Evolutionary conservation across 2,113 vertebrate genomes (phyloP).

Genomic region (Zosterops japonicus): DNA sequence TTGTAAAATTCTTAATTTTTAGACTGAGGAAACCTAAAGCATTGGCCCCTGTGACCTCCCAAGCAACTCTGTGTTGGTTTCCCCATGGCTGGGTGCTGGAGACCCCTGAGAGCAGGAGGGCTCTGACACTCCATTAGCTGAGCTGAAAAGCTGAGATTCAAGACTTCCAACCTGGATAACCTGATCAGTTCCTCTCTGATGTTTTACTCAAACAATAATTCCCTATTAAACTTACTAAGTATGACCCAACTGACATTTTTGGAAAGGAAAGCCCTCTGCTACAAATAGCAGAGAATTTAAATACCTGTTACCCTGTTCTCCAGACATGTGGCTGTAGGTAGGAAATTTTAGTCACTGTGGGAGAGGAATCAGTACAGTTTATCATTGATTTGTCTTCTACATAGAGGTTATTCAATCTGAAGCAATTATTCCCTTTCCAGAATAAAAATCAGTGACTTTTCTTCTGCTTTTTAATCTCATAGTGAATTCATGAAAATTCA

Average conservation of each 20-base stretch:
- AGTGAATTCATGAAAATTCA: not conserved
- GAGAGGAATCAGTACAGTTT: not conserved
- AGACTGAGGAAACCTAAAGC: not conserved
- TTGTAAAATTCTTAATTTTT: not conserved
- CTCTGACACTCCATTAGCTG: not conserved
- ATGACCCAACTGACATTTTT: not conserved
- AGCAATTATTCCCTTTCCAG: not conserved
- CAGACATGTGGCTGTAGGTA: rapidly evolving
- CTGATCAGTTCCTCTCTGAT: not conserved
- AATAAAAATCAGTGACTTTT: not conserved
- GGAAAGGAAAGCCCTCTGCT: not conserved
- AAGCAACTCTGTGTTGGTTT: not conserved
- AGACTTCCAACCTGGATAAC: not conserved
- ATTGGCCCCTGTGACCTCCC: not conserved
- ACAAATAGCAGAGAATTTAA: not conserved
- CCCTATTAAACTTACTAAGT: not conserved
- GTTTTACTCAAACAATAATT: not conserved
- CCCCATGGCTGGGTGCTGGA: not conserved
- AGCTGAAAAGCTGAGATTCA: not conserved
- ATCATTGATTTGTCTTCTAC: not conserved
- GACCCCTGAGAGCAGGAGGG: rapidly evolving
- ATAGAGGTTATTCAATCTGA: not conserved
- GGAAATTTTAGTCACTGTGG: not conserved
- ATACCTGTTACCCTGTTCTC: not conserved
- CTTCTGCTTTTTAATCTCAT: not conserved